Evolutionary conservation across 2,113 vertebrate genomes (phyloP).

Genomic region (Scytalopus superciliaris): DNA sequence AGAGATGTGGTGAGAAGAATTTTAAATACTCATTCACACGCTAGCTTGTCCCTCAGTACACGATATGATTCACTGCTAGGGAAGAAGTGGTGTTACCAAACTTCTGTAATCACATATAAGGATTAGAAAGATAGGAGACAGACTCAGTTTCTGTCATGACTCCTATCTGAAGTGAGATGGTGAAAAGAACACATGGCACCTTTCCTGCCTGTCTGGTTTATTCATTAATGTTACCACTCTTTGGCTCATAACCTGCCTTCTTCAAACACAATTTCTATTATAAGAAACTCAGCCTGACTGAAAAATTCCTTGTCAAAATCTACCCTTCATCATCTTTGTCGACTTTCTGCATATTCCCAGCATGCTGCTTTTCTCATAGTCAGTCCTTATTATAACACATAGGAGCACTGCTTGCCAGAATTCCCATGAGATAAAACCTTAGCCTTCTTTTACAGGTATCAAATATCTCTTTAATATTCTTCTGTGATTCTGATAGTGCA

Average conservation of each 20-base stretch:
- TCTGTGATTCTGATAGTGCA: neutral
- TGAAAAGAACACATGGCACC: neutral
- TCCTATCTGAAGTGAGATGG: neutral
- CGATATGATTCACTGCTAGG: neutral
- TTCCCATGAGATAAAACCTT: neutral
- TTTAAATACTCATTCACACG: neutral
- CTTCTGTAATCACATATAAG: neutral
- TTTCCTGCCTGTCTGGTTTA: neutral
- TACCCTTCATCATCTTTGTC: constrained; percentile 12
- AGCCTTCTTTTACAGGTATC: constrained; percentile 1
- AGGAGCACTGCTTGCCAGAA: neutral
- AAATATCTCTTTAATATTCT: constrained; percentile 28
- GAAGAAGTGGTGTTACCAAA: neutral
- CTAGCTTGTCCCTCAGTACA: neutral
- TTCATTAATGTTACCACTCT: neutral
- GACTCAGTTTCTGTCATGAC: neutral
- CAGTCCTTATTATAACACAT: neutral
- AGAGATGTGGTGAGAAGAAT: constrained; percentile 35
- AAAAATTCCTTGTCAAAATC: constrained; percentile 32
- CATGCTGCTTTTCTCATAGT: neutral
- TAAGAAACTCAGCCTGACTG: neutral
- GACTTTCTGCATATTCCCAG: neutral
- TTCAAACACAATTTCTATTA: constrained; percentile 33
- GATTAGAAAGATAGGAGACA: neutral
- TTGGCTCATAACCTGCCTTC: neutral